Conservation (phyloP, 1,140 invertebrate genomes). For the Euwallacea similis region DNA sequence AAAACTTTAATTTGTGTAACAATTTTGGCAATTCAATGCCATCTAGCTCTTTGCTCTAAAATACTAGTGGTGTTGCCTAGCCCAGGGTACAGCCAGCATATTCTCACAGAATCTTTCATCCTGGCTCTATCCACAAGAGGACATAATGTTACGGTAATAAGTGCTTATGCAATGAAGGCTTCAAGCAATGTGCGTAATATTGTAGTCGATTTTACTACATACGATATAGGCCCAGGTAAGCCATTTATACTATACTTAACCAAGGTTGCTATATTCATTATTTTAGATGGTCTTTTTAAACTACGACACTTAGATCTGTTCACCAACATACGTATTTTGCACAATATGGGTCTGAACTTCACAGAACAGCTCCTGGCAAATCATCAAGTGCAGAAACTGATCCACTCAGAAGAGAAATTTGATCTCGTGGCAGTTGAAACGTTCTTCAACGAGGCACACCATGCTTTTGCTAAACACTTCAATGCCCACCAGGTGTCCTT, state of each 20-base stretch:
- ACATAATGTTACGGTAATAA: conserved; percentile 58
- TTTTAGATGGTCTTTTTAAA: background rate
- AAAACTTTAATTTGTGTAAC: no score
- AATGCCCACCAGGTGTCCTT: conserved; percentile 50
- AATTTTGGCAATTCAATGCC: no score
- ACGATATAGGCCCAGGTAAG: background rate
- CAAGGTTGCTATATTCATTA: background rate
- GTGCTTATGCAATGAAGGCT: conserved; percentile 29
- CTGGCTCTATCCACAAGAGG: conserved; percentile 53
- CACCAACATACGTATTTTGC: background rate
- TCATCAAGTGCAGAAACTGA: conserved; percentile 36
- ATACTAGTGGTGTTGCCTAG: conserved; percentile 47
- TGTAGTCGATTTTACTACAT: background rate
- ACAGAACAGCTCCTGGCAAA: conserved; percentile 12
- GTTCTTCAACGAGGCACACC: conserved; percentile 56
- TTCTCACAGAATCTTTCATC: conserved; percentile 45
- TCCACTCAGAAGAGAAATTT: conserved; percentile 51
- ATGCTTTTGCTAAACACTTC: conserved; percentile 53
- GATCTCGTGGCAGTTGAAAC: conserved; percentile 55
- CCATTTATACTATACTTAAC: no score
- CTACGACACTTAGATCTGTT: conserved; percentile 15
- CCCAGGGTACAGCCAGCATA: conserved; percentile 45
- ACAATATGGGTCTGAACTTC: conserved; percentile 4
- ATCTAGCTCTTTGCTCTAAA: conserved; percentile 25
- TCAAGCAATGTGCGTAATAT: conserved; percentile 41